Conservation (phyloP, 2,113 vertebrate genomes). For the Glaucomys volans region DNA sequence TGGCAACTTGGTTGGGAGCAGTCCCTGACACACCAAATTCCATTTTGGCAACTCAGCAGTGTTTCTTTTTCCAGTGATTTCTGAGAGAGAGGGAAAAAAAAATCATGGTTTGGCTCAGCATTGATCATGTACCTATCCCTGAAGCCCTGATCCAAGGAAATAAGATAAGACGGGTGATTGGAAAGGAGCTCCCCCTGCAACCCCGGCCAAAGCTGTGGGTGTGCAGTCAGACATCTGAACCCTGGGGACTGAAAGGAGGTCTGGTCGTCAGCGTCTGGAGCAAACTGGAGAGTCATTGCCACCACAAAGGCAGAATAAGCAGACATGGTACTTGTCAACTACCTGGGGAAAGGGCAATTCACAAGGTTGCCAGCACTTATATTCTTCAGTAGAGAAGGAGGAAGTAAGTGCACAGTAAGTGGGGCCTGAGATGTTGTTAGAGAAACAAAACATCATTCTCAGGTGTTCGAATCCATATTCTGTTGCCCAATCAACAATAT, state of each 20-base stretch:
- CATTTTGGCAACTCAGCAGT: background rate
- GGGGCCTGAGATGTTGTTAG: background rate
- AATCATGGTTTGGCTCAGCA: background rate
- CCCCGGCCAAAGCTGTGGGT: too few species aligned
- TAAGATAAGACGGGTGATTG: background rate
- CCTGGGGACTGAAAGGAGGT: background rate
- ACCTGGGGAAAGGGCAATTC: background rate
- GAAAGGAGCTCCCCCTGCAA: background rate
- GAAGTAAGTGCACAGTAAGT: background rate
- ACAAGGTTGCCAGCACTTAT: accelerated
- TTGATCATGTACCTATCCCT: background rate
- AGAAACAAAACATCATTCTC: background rate
- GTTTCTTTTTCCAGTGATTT: background rate
- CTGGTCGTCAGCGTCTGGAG: background rate
- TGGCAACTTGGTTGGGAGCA: background rate
- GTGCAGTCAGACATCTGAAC: background rate
- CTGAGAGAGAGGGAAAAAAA: background rate
- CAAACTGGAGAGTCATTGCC: background rate
- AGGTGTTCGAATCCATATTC: background rate
- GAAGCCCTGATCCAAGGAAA: background rate
- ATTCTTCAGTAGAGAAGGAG: background rate
- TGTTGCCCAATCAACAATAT: background rate
- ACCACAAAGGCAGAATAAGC: background rate
- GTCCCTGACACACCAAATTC: background rate
- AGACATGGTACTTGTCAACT: background rate